A percentile compares a stretch with the other conserved stretches of the same genome.
These are phyloP conservation scores for Cacatua alba DNA, from an alignment of 2,113 vertebrate species.

Conservation along the genomic window DNA sequence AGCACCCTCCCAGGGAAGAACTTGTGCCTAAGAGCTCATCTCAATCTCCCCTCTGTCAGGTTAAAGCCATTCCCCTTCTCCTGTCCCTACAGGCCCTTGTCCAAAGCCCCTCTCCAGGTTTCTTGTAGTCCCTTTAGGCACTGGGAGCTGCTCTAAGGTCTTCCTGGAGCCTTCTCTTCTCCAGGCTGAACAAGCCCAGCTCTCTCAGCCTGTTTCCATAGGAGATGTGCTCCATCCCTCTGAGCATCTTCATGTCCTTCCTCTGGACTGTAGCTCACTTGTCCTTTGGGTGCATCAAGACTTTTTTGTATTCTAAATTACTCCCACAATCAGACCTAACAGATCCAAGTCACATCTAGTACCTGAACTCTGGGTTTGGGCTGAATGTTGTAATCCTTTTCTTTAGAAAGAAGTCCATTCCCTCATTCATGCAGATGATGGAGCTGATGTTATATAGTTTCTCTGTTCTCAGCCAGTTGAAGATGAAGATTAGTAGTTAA, in stretches of 20 bases:
- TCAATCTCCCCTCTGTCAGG: no score
- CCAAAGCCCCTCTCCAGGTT: background rate
- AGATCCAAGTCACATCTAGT: fast-evolving
- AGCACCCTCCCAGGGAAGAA: no score
- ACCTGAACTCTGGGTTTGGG: background rate
- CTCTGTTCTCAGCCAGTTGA: background rate
- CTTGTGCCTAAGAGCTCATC: no score
- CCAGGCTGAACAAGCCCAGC: background rate
- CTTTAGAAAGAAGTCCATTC: background rate
- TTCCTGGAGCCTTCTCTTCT: background rate
- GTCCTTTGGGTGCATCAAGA: background rate
- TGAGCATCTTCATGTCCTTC: background rate
- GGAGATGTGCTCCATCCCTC: background rate
- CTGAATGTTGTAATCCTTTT: background rate
- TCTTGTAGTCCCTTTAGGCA: background rate
- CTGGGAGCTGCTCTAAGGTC: background rate
- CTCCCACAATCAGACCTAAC: background rate
- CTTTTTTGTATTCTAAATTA: background rate
- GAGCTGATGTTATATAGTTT: background rate
- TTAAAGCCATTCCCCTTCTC: no score
- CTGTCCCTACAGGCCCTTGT: no score
- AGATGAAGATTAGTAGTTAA: background rate
- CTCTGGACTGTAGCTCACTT: background rate
- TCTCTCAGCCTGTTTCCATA: background rate
- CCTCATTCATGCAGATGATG: background rate